phyloP scores from a whole-genome alignment of 2,113 vertebrate species.

The Hypomesus transpacificus region DNA sequence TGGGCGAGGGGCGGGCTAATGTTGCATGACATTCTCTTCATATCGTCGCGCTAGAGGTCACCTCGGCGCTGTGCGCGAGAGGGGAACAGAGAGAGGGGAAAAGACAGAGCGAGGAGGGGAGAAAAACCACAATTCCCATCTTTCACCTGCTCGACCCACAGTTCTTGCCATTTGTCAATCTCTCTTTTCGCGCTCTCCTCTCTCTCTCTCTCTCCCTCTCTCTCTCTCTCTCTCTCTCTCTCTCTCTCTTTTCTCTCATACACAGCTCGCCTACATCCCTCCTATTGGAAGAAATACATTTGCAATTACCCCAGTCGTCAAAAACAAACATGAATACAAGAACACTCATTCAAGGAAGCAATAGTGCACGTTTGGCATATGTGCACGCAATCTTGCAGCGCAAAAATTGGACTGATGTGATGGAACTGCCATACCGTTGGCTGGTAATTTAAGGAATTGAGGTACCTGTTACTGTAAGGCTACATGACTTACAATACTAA shows the following conservation, averaged over 20 bases:
- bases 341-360: no score
- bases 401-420: no score
- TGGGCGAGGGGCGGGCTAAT: slow-evolving; percentile 49
- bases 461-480: neutral
- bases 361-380: no score
- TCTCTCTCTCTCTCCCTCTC: slow-evolving; percentile 16
- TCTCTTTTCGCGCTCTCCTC: neutral
- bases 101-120: slow-evolving; percentile 26
- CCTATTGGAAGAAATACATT: neutral
- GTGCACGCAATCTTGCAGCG: no score
- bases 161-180: slow-evolving; percentile 48
- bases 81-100: neutral
- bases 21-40: slow-evolving; percentile 70
- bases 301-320: neutral
- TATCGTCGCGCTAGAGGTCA: slow-evolving; percentile 66
- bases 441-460: slow-evolving; percentile 6
- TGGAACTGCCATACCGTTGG: neutral
- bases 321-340: no score
- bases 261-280: no score
- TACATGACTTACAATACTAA: neutral
- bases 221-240: slow-evolving; percentile 23
- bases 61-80: slow-evolving; percentile 32
- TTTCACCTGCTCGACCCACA: slow-evolving; percentile 54
- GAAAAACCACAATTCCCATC: slow-evolving; percentile 42
- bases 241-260: slow-evolving; percentile 20